Evolutionary conservation across 2,113 vertebrate species (phyloP), one percentile per base, ranked within the genome.

Genomic region (Osmerus mordax): DNA sequence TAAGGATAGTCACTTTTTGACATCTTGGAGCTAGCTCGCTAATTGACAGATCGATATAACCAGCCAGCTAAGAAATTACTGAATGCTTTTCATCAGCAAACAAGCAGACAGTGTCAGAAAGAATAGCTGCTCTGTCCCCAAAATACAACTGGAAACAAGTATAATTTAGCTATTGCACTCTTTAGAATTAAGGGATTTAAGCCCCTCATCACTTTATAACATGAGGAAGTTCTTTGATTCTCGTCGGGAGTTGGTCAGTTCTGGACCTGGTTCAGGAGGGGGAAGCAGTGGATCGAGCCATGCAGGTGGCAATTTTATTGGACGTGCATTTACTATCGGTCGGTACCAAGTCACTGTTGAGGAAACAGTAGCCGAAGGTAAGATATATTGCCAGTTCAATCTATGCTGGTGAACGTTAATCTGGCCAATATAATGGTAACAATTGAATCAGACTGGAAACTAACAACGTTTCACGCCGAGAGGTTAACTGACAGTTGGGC

Each of bases 181-280:
- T 12, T 63, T n/a, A 11, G 67, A 15, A 41, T 51, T 69, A 3
- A 36, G 25, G 15, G 32, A 56, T 73, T 59, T 72, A 74, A 69
- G 36, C 36, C 56, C 53, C 72, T 75, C 67, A 71, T 72, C 73
- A 36, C 55, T 72, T 25, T 79, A 70, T 78, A 81, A 78, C 67
- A 98, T 98, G 96, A 98, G 98, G 96, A 99, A 99, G 94, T 99
- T 99, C 88, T 99, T 99, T 82, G 97, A 98, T 91, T 96, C 95
- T 32, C 94, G 97, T 41, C 92, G 97, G 84, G 97, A 99, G 89
- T 92, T 96, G 89, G 95, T 95, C 9, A 91, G 94, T 86, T 96
- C 94, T 47, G 95, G 96, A 77, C 95, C 95, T 0, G 95, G 96
- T 41, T 96, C 95, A n/a, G 95, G 96, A 83, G 92, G 93, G 76